Percentiles rank a stretch among this genome's conserved stretches.
These are phyloP conservation scores for Macaria notata DNA, from an alignment of 2,888 invertebrate genomes.

Conservation along the genomic window DNA sequence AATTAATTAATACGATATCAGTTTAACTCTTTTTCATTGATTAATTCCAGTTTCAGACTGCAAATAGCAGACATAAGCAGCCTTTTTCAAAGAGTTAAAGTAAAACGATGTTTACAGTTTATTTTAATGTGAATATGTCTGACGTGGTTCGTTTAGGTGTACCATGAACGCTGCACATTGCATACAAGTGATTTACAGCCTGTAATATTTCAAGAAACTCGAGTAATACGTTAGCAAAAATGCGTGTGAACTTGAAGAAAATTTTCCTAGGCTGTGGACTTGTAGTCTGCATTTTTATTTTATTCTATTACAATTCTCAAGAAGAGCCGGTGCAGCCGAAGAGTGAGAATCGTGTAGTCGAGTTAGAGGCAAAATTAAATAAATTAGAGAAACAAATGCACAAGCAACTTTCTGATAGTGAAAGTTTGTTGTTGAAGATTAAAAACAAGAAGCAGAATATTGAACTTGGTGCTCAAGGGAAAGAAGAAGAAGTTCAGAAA, in stretches of 20 bases:
- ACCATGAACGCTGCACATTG: constrained; percentile 25
- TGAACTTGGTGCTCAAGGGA: neutral
- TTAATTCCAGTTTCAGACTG: neutral
- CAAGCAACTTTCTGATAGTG: constrained; percentile 55
- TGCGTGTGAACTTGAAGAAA: constrained; percentile 69
- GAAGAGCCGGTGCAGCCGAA: neutral
- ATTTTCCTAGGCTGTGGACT: constrained; percentile 46
- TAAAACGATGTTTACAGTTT: constrained; percentile 37
- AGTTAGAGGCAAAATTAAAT: neutral
- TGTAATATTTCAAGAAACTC: constrained; percentile 21
- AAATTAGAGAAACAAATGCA: constrained; percentile 52
- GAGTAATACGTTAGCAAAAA: constrained; percentile 38
- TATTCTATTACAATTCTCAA: neutral
- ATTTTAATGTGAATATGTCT: constrained; percentile 25
- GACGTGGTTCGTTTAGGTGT: constrained; percentile 31
- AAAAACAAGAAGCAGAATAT: constrained; percentile 45
- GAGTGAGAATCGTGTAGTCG: neutral
- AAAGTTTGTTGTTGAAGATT: constrained; percentile 51
- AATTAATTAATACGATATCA: neutral
- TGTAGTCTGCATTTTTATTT: constrained; percentile 45
- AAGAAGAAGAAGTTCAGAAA: constrained; percentile 14
- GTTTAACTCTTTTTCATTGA: neutral
- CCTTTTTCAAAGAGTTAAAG: constrained; percentile 8
- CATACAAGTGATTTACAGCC: constrained; percentile 20
- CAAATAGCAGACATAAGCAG: constrained; percentile 4